Conservation (phyloP, 1,140 invertebrate species). For the Tetramorium simillimum region DNA sequence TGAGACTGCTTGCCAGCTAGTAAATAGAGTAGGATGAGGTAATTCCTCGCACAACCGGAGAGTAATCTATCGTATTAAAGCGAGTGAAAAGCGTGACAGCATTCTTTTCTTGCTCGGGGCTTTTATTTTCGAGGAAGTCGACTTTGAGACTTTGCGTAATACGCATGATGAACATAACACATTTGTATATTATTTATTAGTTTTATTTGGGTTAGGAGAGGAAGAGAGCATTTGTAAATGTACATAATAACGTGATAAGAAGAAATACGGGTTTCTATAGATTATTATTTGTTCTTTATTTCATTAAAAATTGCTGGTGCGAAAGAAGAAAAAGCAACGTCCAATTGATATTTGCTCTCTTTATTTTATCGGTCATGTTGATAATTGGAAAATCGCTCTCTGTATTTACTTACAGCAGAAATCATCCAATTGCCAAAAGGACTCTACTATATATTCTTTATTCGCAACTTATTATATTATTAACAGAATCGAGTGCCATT, state of each 20-base stretch:
- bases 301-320: neutral
- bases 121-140: neutral
- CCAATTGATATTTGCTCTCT: neutral
- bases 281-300: neutral
- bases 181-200: neutral
- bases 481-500: neutral
- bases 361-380: neutral
- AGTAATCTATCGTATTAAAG: neutral
- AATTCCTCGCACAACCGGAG: neutral
- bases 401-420: conserved; percentile 4
- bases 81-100: neutral
- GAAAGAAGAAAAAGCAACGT: neutral
- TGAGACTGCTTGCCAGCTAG: conserved; percentile 15
- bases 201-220: neutral
- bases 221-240: neutral
- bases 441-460: neutral
- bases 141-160: neutral
- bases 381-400: neutral
- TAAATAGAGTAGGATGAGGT: neutral
- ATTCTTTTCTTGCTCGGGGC: neutral
- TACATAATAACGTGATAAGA: neutral
- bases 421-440: neutral
- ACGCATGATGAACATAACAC: neutral
- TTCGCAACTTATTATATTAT: neutral
- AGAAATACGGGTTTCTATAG: neutral